Conservation (phyloP, 2,113 vertebrate species). For the Bombycilla garrulus region DNA sequence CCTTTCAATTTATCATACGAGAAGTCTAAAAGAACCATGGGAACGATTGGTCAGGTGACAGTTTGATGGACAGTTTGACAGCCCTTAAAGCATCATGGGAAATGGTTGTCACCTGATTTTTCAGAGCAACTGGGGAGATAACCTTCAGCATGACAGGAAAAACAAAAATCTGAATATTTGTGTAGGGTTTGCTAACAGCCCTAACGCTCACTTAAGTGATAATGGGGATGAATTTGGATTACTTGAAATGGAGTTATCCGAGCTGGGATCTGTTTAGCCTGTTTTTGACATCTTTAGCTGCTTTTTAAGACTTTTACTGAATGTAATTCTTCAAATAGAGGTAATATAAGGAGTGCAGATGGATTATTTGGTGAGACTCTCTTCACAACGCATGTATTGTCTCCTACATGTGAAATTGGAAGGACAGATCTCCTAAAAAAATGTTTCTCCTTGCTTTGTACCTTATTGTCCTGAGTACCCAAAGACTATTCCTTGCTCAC, state of each 20-base stretch:
- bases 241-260: constrained; percentile 59
- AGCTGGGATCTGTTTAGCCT: constrained; percentile 44
- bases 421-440: not conserved
- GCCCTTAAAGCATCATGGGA: constrained; percentile 95
- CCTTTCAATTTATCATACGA: constrained; percentile 87
- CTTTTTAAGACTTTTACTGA: constrained; percentile 24
- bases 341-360: not conserved
- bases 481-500: not conserved
- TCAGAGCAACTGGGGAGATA: constrained; percentile 89
- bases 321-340: constrained; percentile 12
- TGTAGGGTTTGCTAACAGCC: constrained; percentile 69
- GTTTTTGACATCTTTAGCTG: constrained; percentile 45
- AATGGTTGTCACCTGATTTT: constrained; percentile 97
- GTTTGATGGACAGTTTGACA: constrained; percentile 96
- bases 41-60: constrained; percentile 92
- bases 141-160: constrained; percentile 94
- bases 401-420: not conserved
- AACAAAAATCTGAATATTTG: constrained; percentile 88
- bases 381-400: not conserved
- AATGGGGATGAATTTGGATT: constrained; percentile 68
- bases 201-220: constrained; percentile 60
- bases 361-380: not conserved
- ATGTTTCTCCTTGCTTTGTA: not conserved
- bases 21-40: constrained; percentile 86
- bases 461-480: not conserved